Conservation (phyloP, 1,140 invertebrate species). For the Pristionchus pacificus region DNA sequence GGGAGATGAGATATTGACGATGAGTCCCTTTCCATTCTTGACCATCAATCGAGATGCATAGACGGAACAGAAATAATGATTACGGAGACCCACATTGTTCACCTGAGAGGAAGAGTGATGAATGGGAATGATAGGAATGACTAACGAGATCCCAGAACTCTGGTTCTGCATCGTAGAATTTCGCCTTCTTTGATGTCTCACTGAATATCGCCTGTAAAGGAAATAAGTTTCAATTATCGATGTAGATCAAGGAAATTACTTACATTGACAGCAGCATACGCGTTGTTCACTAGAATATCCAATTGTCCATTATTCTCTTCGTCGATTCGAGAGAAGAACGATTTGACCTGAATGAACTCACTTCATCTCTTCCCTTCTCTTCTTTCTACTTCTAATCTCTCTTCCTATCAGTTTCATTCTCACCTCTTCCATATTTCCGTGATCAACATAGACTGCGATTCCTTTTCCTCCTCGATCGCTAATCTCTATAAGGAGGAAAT, state of each 20-base stretch:
- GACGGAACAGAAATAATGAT: slow-evolving; percentile 41
- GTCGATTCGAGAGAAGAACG: slow-evolving; percentile 59
- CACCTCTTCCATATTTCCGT: slow-evolving; percentile 59
- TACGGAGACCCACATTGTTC: slow-evolving; percentile 60
- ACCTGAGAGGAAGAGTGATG: slow-evolving; percentile 30
- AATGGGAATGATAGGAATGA: not conserved
- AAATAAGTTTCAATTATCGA: not conserved
- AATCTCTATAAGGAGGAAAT: slow-evolving; percentile 31
- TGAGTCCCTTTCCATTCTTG: slow-evolving; percentile 57
- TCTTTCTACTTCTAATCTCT: too few relatives aligned
- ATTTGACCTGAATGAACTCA: not conserved
- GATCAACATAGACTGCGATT: slow-evolving; percentile 60
- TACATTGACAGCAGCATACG: slow-evolving; percentile 58
- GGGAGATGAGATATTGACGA: slow-evolving; percentile 60
- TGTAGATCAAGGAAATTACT: not conserved
- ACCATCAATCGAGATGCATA: slow-evolving; percentile 61
- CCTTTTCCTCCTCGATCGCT: slow-evolving; percentile 55
- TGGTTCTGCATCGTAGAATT: slow-evolving; percentile 58
- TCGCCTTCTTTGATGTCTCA: slow-evolving; percentile 42
- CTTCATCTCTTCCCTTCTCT: not conserved
- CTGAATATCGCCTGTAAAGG: slow-evolving; percentile 30
- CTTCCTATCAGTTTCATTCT: too few relatives aligned
- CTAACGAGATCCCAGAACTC: slow-evolving; percentile 50
- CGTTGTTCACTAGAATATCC: slow-evolving; percentile 61
- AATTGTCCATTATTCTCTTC: slow-evolving; percentile 58